phyloP scores from a whole-genome alignment of 2,888 invertebrate genomes.

The Alviniconcha strummeri region DNA sequence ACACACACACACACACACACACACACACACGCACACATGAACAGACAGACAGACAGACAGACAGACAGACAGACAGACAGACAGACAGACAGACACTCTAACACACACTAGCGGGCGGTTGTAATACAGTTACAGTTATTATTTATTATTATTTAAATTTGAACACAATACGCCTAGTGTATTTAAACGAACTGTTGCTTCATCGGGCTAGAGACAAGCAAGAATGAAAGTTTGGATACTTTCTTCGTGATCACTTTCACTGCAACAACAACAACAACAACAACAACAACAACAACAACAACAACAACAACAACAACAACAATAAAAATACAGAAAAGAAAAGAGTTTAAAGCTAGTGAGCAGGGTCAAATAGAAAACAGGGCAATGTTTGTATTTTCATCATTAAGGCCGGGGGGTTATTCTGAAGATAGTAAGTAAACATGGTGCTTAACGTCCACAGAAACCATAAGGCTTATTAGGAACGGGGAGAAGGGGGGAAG shows the following conservation, averaged over 20 bases:
- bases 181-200: too few species aligned
- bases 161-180: too few species aligned
- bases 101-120: too few species aligned
- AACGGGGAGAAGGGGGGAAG: too few species aligned
- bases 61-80: background rate
- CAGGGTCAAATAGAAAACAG: too few species aligned
- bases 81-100: background rate
- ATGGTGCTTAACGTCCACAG: background rate
- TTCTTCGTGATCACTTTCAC: too few species aligned
- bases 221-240: background rate
- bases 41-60: background rate
- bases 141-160: too few species aligned
- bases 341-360: too few species aligned
- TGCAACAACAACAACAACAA: background rate
- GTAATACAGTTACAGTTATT: too few species aligned
- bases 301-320: background rate
- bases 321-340: background rate
- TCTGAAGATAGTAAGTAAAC: background rate
- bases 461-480: too few species aligned
- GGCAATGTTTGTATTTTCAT: too few species aligned
- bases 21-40: background rate
- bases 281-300: background rate
- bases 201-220: background rate
- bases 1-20: background rate
- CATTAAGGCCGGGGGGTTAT: too few species aligned